Percentiles rank a stretch among this genome's conserved stretches.
Conservation (phyloP, 2,888 invertebrate genomes). For the Mimachlamys varia region DNA sequence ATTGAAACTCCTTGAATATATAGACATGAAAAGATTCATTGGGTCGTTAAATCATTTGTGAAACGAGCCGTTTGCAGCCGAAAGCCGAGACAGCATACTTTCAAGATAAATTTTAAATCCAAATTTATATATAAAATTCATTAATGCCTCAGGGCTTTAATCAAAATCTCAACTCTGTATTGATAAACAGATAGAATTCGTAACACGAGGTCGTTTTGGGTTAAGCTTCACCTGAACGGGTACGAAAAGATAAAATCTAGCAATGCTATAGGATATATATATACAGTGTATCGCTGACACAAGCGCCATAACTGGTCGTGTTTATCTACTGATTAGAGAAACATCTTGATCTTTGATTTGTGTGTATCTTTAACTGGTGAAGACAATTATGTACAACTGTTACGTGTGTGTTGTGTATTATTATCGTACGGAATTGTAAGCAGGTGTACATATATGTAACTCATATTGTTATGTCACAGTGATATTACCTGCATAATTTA, state of each 20-base stretch:
- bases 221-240: not conserved
- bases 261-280: not conserved
- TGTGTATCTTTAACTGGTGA: not conserved
- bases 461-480: not conserved
- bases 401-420: not conserved
- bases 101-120: not conserved
- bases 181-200: not conserved
- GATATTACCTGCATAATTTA: not conserved
- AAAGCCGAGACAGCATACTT: not conserved
- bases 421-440: not conserved
- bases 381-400: constrained; percentile 4
- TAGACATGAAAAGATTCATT: not conserved
- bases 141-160: not conserved
- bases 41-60: not conserved
- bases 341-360: constrained; percentile 3
- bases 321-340: not conserved
- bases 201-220: not conserved
- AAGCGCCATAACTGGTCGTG: not conserved
- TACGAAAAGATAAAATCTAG: not conserved
- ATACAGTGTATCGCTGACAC: not conserved
- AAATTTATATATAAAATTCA: not conserved
- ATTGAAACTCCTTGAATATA: not conserved
- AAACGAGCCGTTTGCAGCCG: not conserved
- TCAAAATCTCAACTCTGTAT: not conserved
- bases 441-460: not conserved